These are phyloP conservation scores for Allobates femoralis DNA, from an alignment of 2,797 vertebrate species.

Conservation along the genomic window DNA sequence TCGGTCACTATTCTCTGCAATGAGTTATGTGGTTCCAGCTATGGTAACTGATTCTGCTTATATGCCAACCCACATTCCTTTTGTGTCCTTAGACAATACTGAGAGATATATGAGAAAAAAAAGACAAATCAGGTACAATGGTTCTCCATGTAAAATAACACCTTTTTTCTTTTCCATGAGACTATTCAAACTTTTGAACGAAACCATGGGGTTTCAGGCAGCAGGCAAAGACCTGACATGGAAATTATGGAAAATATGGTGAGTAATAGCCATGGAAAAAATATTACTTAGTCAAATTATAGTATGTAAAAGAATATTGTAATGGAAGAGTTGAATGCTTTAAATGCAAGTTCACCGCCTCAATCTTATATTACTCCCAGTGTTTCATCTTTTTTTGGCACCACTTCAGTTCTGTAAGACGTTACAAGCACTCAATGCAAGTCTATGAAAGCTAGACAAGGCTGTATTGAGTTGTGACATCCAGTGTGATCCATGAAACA, in stretches of 20 bases:
- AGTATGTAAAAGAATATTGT: not conserved
- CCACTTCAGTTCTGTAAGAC: no score
- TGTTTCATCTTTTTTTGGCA: no score
- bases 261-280: not conserved
- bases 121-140: not conserved
- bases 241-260: slow-evolving; percentile 60
- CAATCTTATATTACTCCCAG: no score
- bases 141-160: not conserved
- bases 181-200: slow-evolving; percentile 47
- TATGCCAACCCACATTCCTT: not conserved
- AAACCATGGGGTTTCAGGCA: not conserved
- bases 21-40: not conserved
- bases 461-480: no score
- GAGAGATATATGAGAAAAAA: not conserved
- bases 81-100: not conserved
- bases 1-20: not conserved
- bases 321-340: no score
- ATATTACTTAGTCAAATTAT: not conserved
- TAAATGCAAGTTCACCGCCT: no score
- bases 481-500: no score
- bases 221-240: not conserved
- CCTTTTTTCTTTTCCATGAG: not conserved
- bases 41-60: slow-evolving; percentile 15
- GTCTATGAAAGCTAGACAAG: no score
- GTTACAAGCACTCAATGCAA: no score